Conservation (phyloP, 1,140 invertebrate genomes). For the Trachelipus rathkii region DNA sequence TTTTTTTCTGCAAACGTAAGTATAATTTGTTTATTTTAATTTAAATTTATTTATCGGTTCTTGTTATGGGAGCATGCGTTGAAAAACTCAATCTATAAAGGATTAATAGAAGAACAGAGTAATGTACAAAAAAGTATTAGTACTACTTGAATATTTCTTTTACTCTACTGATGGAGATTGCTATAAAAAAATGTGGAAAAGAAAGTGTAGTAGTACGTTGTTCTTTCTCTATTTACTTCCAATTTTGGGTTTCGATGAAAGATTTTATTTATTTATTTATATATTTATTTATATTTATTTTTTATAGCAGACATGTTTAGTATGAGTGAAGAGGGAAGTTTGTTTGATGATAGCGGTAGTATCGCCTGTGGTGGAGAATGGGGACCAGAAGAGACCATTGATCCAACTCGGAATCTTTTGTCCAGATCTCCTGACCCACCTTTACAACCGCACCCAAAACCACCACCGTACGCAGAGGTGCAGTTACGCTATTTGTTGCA, state of each 20-base stretch:
- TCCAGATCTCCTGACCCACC: constrained; percentile 40
- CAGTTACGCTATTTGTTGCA: constrained; percentile 44
- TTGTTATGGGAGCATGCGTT: too few relatives aligned
- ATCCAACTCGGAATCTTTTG: constrained; percentile 37
- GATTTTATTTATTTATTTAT: neutral
- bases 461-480: constrained; percentile 42
- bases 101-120: too few relatives aligned
- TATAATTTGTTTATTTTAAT: too few relatives aligned
- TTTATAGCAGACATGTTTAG: constrained; percentile 45
- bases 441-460: constrained; percentile 33
- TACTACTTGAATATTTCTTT: too few relatives aligned
- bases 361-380: constrained; percentile 37
- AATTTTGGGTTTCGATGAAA: neutral
- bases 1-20: too few relatives aligned
- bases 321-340: constrained; percentile 47
- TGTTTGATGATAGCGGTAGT: constrained; percentile 39
- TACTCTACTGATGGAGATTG: too few relatives aligned
- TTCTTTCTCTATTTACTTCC: neutral
- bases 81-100: too few relatives aligned
- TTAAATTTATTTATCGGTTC: too few relatives aligned
- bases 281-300: too few relatives aligned
- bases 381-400: constrained; percentile 26
- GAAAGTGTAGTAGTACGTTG: too few relatives aligned
- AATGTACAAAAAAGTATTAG: too few relatives aligned
- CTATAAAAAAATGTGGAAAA: too few relatives aligned